Evolutionary conservation across 2,113 vertebrate genomes (phyloP).

Genomic region (Hemiprocne comata): DNA sequence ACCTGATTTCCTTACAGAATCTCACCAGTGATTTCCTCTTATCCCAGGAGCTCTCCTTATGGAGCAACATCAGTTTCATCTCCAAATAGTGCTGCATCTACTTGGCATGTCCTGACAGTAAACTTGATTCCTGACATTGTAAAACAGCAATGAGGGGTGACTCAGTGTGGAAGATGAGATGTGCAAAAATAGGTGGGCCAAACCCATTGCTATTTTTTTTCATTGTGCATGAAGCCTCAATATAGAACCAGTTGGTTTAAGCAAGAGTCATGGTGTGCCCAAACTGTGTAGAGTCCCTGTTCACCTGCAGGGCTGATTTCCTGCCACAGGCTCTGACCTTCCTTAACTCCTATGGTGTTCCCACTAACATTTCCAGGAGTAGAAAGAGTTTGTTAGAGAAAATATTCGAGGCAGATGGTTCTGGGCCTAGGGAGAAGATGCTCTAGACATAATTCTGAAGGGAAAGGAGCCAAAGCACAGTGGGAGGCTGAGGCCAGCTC

Average conservation of each 20-base stretch:
- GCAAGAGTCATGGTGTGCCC: rapidly evolving
- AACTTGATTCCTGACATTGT: rapidly evolving
- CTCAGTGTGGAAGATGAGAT: not conserved
- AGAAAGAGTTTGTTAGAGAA: not conserved
- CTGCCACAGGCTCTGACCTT: not conserved
- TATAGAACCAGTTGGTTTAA: not conserved
- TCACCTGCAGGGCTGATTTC: not conserved
- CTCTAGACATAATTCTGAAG: not conserved
- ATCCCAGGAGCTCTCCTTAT: not conserved
- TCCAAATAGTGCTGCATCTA: not conserved
- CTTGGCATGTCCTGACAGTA: not conserved
- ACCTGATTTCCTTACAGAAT: not conserved
- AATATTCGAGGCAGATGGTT: rapidly evolving
- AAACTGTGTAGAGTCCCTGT: not conserved
- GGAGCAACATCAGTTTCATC: not conserved
- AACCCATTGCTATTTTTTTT: not conserved
- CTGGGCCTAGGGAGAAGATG: not conserved
- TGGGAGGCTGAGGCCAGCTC: rapidly evolving
- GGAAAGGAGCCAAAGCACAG: not conserved
- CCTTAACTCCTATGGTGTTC: not conserved
- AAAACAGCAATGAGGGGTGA: not conserved
- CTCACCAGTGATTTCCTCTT: not conserved
- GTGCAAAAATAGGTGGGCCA: not conserved
- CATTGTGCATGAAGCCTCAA: not conserved
- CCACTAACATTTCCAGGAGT: not conserved